Conservation (phyloP, 2,888 invertebrate species). For the Eupithecia subfuscata region DNA sequence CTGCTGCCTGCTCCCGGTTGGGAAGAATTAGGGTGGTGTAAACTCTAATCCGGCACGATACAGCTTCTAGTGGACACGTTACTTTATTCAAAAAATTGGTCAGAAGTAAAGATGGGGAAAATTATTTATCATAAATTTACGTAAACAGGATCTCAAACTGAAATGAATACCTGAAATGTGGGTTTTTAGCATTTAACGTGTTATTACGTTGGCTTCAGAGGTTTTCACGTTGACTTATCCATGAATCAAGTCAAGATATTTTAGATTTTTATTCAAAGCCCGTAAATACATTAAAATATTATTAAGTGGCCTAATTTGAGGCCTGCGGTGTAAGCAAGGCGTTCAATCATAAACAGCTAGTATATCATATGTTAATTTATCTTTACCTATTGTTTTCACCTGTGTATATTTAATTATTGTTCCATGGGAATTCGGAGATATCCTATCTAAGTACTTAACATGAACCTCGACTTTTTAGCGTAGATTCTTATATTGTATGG, state of each 20-base stretch:
- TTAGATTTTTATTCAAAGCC: not conserved
- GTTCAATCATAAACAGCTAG: no score
- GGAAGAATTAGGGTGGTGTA: no score
- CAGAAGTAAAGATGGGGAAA: constrained; percentile 46
- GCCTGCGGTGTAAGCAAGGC: not conserved
- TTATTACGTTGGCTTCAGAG: not conserved
- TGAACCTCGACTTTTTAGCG: no score
- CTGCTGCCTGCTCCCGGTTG: no score
- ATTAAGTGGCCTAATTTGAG: not conserved
- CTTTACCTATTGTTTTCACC: no score
- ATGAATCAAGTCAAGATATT: not conserved
- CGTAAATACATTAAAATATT: not conserved
- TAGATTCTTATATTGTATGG: no score
- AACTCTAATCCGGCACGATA: not conserved
- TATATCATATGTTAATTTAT: no score
- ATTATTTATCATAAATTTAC: constrained; percentile 57
- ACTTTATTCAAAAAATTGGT: constrained; percentile 46
- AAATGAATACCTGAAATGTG: constrained; percentile 49
- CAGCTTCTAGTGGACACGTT: not conserved
- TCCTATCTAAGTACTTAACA: no score
- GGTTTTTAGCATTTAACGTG: constrained; percentile 37
- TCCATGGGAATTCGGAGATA: no score
- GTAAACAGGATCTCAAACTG: constrained; percentile 49
- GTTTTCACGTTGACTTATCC: not conserved
- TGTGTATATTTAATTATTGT: no score